These are phyloP conservation scores for Mythimna ferrago DNA, from an alignment of 2,888 invertebrate genomes.

Conservation along the genomic window DNA sequence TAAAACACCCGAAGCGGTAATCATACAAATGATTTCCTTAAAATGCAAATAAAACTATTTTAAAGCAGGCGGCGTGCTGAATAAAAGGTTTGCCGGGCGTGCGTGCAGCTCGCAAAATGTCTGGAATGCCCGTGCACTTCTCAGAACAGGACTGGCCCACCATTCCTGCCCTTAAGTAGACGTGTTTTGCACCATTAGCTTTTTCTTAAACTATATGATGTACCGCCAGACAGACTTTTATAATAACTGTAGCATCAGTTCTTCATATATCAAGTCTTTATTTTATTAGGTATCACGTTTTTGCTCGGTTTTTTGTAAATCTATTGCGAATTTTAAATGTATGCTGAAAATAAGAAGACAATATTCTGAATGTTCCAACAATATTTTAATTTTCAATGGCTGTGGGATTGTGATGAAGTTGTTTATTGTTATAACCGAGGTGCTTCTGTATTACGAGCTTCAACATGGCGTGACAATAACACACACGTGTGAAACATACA, in stretches of 20 bases:
- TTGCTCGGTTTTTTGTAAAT: neutral
- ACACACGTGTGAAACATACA: conserved; percentile 44
- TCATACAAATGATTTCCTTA: conserved; percentile 71
- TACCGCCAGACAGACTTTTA: conserved; percentile 58
- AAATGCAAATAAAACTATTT: conserved; percentile 76
- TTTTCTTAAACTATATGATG: conserved; percentile 70
- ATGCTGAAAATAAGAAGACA: conserved; percentile 10
- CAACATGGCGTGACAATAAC: neutral
- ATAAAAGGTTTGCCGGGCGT: conserved; percentile 63
- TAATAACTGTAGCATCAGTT: conserved; percentile 34
- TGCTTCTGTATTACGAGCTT: conserved; percentile 14
- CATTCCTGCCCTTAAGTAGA: conserved; percentile 72
- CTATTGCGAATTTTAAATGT: neutral
- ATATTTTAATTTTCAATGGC: conserved; percentile 28
- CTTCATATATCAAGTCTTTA: conserved; percentile 7
- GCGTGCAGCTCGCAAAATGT: conserved; percentile 73
- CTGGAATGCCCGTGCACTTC: conserved; percentile 72
- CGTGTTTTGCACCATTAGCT: conserved; percentile 73
- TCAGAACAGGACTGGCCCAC: conserved; percentile 72
- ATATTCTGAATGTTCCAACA: conserved; percentile 11
- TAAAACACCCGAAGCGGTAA: conserved; percentile 61
- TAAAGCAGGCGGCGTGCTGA: conserved; percentile 63
- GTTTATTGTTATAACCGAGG: conserved; percentile 39
- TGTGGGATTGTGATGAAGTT: conserved; percentile 47
- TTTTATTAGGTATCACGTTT: neutral